Conservation (phyloP, 2,113 vertebrate genomes). For the Spilogale gracilis region DNA sequence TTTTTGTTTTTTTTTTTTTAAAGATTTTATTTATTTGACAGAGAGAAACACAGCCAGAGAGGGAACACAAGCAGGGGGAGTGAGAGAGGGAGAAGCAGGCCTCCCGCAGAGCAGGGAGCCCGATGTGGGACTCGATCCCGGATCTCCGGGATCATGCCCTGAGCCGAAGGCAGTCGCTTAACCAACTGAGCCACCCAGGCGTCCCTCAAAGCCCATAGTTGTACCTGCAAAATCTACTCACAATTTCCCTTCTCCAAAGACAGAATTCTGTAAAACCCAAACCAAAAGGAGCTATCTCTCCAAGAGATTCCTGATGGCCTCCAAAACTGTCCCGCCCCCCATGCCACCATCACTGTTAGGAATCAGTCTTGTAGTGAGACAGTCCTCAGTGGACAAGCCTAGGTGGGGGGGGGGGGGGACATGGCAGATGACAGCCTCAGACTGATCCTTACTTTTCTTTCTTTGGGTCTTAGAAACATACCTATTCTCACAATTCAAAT, state of each 20-base stretch:
- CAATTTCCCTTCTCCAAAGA: background rate
- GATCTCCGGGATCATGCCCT: no score
- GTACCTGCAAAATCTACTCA: background rate
- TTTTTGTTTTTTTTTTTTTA: no score
- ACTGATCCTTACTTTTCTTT: background rate
- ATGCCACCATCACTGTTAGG: background rate
- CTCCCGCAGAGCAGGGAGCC: no score
- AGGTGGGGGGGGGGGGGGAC: no score
- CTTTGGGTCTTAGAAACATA: background rate
- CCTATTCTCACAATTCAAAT: background rate
- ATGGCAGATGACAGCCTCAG: background rate
- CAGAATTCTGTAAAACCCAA: background rate
- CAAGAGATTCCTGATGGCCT: background rate
- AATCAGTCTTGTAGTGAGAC: background rate
- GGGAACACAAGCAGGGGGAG: no score
- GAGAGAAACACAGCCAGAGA: no score
- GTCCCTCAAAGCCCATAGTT: background rate
- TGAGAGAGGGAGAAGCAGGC: no score
- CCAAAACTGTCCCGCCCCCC: accelerated
- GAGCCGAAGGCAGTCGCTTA: no score
- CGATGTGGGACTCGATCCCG: no score
- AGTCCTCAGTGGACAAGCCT: background rate
- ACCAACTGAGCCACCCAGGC: no score
- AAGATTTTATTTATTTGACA: no score
- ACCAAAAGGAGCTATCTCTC: background rate